Percentiles rank a stretch among this genome's conserved stretches.
These are phyloP conservation scores for Palythoa caribaeorum DNA, from an alignment of 92 coral and sea anemone species.

Conservation along the genomic window DNA sequence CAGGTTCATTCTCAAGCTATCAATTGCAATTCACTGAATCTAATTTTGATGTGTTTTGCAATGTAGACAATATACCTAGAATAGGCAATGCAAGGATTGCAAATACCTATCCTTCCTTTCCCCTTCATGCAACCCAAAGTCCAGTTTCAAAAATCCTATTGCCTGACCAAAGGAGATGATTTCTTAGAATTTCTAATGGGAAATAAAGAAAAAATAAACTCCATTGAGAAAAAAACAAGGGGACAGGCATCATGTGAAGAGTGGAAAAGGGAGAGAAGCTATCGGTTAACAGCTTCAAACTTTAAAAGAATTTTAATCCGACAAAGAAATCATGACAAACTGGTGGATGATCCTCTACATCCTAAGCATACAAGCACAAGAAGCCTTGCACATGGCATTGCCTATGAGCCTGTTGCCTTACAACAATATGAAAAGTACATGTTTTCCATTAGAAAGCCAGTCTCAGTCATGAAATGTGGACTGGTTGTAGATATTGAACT, in stretches of 20 bases:
- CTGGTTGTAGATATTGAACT: slow-evolving; percentile 60
- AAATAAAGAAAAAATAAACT: slow-evolving; percentile 57
- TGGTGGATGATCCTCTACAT: slow-evolving; percentile 58
- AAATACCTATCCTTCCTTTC: slow-evolving; percentile 52
- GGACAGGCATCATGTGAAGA: slow-evolving; percentile 64
- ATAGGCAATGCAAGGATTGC: slow-evolving; percentile 7
- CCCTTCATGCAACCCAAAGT: slow-evolving; percentile 45
- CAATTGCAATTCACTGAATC: slow-evolving; percentile 74
- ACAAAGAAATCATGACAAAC: slow-evolving; percentile 64
- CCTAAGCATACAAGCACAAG: slow-evolving; percentile 61
- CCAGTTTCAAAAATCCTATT: slow-evolving; percentile 34
- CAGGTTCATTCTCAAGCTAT: slow-evolving; percentile 70
- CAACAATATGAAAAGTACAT: slow-evolving; percentile 65
- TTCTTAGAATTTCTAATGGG: slow-evolving; percentile 50
- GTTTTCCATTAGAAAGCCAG: slow-evolving; percentile 60
- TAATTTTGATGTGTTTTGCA: slow-evolving; percentile 65
- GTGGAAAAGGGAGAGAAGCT: slow-evolving; percentile 70
- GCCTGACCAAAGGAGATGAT: slow-evolving; percentile 17
- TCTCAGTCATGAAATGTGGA: slow-evolving; percentile 62
- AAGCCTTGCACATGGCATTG: slow-evolving; percentile 62
- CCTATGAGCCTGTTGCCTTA: slow-evolving; percentile 69
- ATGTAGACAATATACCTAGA: slow-evolving; percentile 62
- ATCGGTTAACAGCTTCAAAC: slow-evolving; percentile 75
- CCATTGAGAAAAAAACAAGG: slow-evolving; percentile 62
- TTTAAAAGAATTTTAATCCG: slow-evolving; percentile 54